These are phyloP conservation scores for Galeopterus variegatus DNA, from an alignment of 2,113 vertebrate genomes.

Conservation along the genomic window DNA sequence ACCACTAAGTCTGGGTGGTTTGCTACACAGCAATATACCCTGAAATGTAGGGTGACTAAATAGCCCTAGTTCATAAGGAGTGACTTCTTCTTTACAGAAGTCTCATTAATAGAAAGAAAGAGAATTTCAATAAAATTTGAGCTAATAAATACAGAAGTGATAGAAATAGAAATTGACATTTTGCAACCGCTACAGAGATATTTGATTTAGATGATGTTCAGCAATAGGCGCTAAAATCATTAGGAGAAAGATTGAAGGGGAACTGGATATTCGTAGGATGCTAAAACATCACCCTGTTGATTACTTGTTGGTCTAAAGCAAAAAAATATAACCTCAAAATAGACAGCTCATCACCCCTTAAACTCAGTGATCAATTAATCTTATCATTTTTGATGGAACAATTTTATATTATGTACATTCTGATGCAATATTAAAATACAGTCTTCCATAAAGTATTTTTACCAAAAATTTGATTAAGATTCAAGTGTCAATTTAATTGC, in stretches of 20 bases:
- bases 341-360: background rate
- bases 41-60: background rate
- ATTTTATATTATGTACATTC: background rate
- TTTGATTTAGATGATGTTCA: background rate
- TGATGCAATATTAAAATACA: background rate
- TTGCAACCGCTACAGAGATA: background rate
- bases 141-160: background rate
- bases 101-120: constrained; percentile 13
- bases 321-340: background rate
- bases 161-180: constrained; percentile 10
- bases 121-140: background rate
- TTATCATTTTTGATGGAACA: background rate
- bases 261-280: background rate
- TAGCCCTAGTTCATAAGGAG: background rate
- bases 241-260: background rate
- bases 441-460: background rate
- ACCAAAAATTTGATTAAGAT: constrained; percentile 41
- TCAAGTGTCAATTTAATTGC: background rate
- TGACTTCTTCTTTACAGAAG: background rate
- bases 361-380: background rate
- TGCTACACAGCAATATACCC: background rate
- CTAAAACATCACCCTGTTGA: background rate
- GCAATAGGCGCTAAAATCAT: background rate
- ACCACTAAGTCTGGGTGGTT: background rate
- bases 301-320: background rate